These are phyloP conservation scores for Adoxophyes honmai DNA, from an alignment of 1,140 invertebrate genomes.

Conservation along the genomic window DNA sequence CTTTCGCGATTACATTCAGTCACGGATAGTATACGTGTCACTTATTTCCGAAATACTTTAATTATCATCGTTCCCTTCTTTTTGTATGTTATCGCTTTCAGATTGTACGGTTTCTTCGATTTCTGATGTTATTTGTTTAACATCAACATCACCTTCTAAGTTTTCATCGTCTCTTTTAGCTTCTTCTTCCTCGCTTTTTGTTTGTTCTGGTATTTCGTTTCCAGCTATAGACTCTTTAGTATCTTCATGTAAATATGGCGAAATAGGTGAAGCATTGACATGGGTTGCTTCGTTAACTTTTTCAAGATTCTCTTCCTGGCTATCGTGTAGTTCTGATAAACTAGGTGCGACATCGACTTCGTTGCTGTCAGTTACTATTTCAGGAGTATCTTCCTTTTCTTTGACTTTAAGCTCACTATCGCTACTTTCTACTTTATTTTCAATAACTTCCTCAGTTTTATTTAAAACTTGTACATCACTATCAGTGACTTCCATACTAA, in stretches of 20 bases:
- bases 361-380: slow-evolving; percentile 12
- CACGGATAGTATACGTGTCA: slow-evolving; percentile 4
- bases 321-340: slow-evolving; percentile 5
- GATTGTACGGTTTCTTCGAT: not conserved
- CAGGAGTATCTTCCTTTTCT: not conserved
- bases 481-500: slow-evolving; percentile 65
- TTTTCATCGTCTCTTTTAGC: slow-evolving; percentile 11
- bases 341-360: not conserved
- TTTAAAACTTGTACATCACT: slow-evolving; percentile 51
- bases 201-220: not conserved
- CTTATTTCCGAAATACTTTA: not conserved
- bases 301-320: slow-evolving; percentile 15
- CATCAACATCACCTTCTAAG: not conserved
- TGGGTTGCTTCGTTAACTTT: not conserved
- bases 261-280: too few species aligned
- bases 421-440: slow-evolving; percentile 18
- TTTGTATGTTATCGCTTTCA: not conserved
- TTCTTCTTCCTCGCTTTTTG: not conserved
- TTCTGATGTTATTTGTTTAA: slow-evolving; percentile 15
- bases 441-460: slow-evolving; percentile 46
- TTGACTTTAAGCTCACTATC: slow-evolving; percentile 13
- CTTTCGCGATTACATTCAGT: slow-evolving; percentile 12
- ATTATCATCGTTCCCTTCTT: not conserved
- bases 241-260: not conserved
- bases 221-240: not conserved